Evolutionary conservation across 2,113 vertebrate species (phyloP), one percentile per base, ranked within the genome.

Genomic region (Brachionichthys hirsutus): DNA sequence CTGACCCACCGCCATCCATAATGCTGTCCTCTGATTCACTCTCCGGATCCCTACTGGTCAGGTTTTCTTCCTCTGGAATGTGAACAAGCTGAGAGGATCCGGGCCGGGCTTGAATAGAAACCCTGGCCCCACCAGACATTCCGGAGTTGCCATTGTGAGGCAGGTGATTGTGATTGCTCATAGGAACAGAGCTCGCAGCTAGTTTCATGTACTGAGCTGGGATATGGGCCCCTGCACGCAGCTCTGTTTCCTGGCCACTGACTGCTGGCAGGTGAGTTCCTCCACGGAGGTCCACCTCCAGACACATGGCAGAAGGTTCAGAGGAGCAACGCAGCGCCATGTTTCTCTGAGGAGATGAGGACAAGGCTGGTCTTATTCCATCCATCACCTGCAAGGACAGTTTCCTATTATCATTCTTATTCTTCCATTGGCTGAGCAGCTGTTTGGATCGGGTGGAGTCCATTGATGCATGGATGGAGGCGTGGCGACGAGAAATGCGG

Each of bases 31-130:
- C 88, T 10, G 88, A 89, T 57, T 88, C 87, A 15, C 86, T 88
- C 93, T 98, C 60, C 92, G 94, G 17, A 92, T 98, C 83, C 73
- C 63, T 82, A 67, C 65, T 12, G 76, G 46, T 59, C 38, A 70
- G 44, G 43, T 89, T 80, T 18, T 87, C 90, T 84, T 99, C 97
- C 69, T 99, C 97, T 0, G 97, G 97, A 80, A 99, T 98, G 67
- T 99, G 96, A 16, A 98, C 97, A n/a, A 98, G 75, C 77, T 96
- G 96, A 1, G 96, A 98, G 9, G 95, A 98, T n/a, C 95, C 95
- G 3, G 95, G 94, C 13, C 96, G 92, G 18, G 95, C 92, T 50
- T 97, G 94, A 67, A 97, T 94, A 47, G 93, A 94, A 43, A 96
- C 94, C 36, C 95, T 90, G 0, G 94, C 90, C 6, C 93, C 94